Base-by-base conservation (phyloP, 2,888 invertebrate species). In the Lochmaea capreae region DNA sequence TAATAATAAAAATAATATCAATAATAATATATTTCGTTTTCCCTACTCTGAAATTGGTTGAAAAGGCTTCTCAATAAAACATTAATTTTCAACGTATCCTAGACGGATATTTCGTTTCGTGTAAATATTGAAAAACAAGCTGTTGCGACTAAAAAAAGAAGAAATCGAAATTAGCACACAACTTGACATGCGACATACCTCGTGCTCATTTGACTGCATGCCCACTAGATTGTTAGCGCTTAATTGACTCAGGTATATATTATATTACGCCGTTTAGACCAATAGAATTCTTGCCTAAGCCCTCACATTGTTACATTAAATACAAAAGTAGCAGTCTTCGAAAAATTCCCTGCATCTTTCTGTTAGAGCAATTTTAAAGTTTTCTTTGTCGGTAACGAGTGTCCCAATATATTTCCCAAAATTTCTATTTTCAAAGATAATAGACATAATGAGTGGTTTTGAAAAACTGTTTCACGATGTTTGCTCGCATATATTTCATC, bases 241-340 rank as follows among this genome's bases (percentile, higher is more conserved):
- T 75, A 75, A 75, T 75, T 72, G 72, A 75, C 70, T 75, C 67
- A 26, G 57, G 65, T 61, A 39, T 61, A 39, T 61, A 61, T 61
- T 61, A 61, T 61, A 61, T 61, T 61, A 61, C 61, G n/a, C n/a
- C 14, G 33, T 33, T 61, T 61, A 61, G 61, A 39, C 61, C 61
- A 16, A 61, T 33, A 61, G 61, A 61, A 61, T 16, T 61, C n/a
- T 39, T n/a, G 54, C 1, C 18, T 1, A 18, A 54, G 54, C 10
- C 0, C 54, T 54, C 18, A 16, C 16, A n/a, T 49, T 49, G n/a
- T 9, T 8, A 54, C 16, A 16, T 16, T 14, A 49, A 49, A n/a
- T n/a, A n/a, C 49, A 49, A 0, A n/a, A n/a, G n/a, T 8, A 6
- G 14, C 14, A 14, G 46, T 12, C 4, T 12, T 14, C 14, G 11